A percentile compares a stretch with the other conserved stretches of the same genome.
phyloP scores from a whole-genome alignment of 2,888 invertebrate genomes.

The Chaitophorus viminalis region DNA sequence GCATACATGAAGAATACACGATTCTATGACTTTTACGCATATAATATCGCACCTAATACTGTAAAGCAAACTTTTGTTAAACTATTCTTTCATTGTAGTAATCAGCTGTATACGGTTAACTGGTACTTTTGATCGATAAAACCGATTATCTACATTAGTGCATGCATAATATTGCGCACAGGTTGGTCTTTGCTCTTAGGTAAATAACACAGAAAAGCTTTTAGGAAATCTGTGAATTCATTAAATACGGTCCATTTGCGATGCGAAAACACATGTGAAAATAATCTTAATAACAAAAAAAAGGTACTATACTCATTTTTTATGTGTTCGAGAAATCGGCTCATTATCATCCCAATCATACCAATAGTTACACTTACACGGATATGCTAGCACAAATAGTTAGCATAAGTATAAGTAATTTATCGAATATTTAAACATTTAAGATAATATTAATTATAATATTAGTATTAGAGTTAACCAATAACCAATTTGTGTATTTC shows the following conservation, averaged over 20 bases:
- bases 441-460: too few relatives aligned
- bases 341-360: not conserved
- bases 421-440: too few relatives aligned
- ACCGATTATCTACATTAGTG: conserved; percentile 25
- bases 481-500: too few relatives aligned
- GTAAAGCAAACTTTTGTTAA: not conserved
- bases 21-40: not conserved
- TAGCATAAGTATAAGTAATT: too few relatives aligned
- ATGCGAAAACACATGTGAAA: conserved; percentile 2
- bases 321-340: not conserved
- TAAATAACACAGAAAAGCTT: conserved; percentile 53
- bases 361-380: not conserved
- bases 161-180: not conserved
- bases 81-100: not conserved
- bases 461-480: too few relatives aligned
- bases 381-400: too few relatives aligned
- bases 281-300: not conserved
- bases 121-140: conserved; percentile 24
- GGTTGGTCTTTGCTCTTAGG: not conserved
- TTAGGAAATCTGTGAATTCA: conserved; percentile 40
- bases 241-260: conserved; percentile 2
- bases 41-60: not conserved
- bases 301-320: not conserved
- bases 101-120: too few relatives aligned
- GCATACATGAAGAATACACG: not conserved